Conservation (phyloP, 1,140 invertebrate genomes). For the Lepidotrigona ventralis region DNA sequence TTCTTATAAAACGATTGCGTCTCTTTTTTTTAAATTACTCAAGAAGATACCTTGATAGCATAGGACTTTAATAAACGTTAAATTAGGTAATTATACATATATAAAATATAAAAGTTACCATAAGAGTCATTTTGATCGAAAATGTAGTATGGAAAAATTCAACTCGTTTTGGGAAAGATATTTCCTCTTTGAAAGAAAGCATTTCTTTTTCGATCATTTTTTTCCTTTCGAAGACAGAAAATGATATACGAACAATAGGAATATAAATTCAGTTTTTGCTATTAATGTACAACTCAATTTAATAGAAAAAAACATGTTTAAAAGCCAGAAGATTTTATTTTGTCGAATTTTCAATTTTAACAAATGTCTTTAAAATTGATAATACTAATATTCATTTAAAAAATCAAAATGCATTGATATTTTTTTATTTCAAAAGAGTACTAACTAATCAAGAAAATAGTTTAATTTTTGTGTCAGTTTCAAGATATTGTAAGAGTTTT, state of each 20-base stretch:
- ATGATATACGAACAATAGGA: constrained; percentile 4
- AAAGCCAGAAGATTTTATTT: background rate
- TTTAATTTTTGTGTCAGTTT: constrained; percentile 24
- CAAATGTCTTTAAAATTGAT: background rate
- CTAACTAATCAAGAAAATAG: background rate
- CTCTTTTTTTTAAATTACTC: constrained; percentile 45
- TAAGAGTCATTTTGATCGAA: background rate
- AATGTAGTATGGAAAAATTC: too few relatives aligned
- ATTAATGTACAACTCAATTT: background rate
- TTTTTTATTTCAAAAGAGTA: constrained; percentile 16
- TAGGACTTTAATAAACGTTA: background rate
- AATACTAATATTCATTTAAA: background rate
- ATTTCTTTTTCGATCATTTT: background rate
- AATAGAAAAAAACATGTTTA: background rate
- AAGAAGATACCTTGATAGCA: constrained; percentile 30
- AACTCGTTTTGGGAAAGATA: background rate
- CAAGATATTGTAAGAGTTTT: constrained; percentile 16
- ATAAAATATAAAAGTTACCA: background rate
- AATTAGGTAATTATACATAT: background rate
- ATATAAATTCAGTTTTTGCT: background rate
- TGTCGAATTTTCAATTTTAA: background rate
- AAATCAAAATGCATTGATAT: constrained; percentile 2
- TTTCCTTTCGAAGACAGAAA: background rate
- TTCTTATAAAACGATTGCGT: constrained; percentile 72
- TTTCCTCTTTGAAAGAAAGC: background rate